phyloP scores from a whole-genome alignment of 2,888 invertebrate species.

The Sympetrum striolatum region DNA sequence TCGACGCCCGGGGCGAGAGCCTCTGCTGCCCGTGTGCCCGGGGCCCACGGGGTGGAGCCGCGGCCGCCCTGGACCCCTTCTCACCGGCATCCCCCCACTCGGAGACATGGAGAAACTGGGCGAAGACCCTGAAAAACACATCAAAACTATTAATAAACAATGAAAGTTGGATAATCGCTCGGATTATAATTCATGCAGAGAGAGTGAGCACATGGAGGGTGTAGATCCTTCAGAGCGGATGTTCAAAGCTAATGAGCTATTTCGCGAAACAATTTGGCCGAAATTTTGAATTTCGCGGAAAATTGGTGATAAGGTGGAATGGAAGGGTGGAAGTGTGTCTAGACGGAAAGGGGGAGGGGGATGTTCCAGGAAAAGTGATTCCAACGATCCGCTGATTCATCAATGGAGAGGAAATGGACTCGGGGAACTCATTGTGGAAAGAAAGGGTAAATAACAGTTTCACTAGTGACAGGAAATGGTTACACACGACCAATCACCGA shows the following conservation, averaged over 20 bases:
- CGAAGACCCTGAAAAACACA: background rate
- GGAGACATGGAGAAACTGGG: background rate
- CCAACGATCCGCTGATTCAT: background rate
- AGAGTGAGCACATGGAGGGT: no score
- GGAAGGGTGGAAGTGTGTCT: background rate
- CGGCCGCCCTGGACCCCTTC: constrained; percentile 42
- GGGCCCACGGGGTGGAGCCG: constrained; percentile 47
- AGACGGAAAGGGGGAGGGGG: background rate
- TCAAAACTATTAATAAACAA: no score
- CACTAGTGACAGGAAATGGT: no score
- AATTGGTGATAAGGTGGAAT: background rate
- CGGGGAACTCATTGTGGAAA: background rate
- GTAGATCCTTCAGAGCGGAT: background rate
- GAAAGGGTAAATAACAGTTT: background rate
- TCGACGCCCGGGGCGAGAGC: constrained; percentile 36
- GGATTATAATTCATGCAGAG: no score
- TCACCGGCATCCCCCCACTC: constrained; percentile 29
- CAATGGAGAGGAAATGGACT: background rate
- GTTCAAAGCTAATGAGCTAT: background rate
- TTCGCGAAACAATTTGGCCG: background rate
- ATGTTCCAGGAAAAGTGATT: background rate
- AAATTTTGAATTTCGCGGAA: background rate
- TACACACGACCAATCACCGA: no score
- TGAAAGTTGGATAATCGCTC: no score
- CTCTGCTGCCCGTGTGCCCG: constrained; percentile 45